phyloP scores from a whole-genome alignment of 2,797 vertebrate genomes.

The Pterois miles region DNA sequence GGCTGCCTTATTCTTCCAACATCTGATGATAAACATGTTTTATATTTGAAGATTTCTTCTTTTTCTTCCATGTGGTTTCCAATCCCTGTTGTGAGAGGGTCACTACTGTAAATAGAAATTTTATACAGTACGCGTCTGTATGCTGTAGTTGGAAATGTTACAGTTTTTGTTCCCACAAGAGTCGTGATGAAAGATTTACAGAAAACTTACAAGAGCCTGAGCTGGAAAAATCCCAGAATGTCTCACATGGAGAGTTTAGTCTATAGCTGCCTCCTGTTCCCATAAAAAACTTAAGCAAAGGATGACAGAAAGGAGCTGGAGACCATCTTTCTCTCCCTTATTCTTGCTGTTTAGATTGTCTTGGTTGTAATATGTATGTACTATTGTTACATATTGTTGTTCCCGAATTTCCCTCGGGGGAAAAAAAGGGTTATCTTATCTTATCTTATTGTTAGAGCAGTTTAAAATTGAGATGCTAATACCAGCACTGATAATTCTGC shows the following conservation, averaged over 20 bases:
- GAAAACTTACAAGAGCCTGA: not conserved
- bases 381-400: too few relatives aligned
- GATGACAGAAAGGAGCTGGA: not conserved
- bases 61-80: not conserved
- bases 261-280: not conserved
- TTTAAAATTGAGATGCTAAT: not conserved
- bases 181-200: not conserved
- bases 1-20: not conserved
- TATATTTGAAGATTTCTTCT: not conserved
- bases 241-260: slow-evolving; percentile 1
- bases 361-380: not conserved
- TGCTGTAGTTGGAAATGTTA: not conserved
- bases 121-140: not conserved
- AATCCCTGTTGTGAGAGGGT: not conserved
- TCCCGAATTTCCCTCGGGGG: too few relatives aligned
- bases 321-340: not conserved
- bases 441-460: too few relatives aligned
- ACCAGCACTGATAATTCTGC: not conserved
- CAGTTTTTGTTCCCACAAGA: slow-evolving; percentile 4
- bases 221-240: slow-evolving; percentile 10
- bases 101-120: slow-evolving; percentile 4
- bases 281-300: not conserved
- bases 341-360: not conserved
- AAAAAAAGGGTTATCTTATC: too few relatives aligned
- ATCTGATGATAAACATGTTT: not conserved